A percentile compares a stretch with the other conserved stretches of the same genome.
These are phyloP conservation scores for Nomada flava DNA, from an alignment of 2,888 invertebrate genomes.

Conservation along the genomic window DNA sequence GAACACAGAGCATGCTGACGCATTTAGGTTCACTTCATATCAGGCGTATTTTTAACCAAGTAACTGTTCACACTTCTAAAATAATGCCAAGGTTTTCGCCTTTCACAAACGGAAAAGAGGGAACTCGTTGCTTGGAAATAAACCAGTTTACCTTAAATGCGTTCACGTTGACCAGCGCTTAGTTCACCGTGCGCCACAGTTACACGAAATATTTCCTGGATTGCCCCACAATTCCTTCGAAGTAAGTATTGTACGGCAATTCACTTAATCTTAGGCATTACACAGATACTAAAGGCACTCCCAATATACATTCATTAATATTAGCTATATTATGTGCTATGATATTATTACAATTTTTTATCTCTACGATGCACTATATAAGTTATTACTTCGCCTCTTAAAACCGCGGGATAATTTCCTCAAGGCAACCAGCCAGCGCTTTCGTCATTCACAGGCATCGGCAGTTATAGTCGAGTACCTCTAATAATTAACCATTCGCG, in stretches of 20 bases:
- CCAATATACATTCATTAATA: too few species aligned
- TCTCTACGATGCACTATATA: too few species aligned
- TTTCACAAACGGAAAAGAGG: not conserved
- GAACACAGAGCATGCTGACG: not conserved
- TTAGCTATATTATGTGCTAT: too few species aligned
- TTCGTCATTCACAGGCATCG: slow-evolving; percentile 13
- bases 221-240: too few species aligned
- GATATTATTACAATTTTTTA: too few species aligned
- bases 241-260: too few species aligned
- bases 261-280: too few species aligned
- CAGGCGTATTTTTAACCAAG: not conserved
- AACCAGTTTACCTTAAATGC: not conserved
- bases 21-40: slow-evolving; percentile 1
- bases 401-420: slow-evolving; percentile 1
- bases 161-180: too few species aligned
- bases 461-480: not conserved
- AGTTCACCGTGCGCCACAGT: too few species aligned
- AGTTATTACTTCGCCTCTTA: not conserved
- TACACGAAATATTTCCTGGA: too few species aligned
- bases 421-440: slow-evolving; percentile 17
- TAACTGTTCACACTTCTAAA: not conserved
- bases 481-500: not conserved
- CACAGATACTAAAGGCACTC: too few species aligned
- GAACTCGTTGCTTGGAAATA: not conserved
- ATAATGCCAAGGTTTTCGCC: not conserved